phyloP scores from a whole-genome alignment of 2,888 invertebrate species.

The Sceliomorpha sp. region DNA sequence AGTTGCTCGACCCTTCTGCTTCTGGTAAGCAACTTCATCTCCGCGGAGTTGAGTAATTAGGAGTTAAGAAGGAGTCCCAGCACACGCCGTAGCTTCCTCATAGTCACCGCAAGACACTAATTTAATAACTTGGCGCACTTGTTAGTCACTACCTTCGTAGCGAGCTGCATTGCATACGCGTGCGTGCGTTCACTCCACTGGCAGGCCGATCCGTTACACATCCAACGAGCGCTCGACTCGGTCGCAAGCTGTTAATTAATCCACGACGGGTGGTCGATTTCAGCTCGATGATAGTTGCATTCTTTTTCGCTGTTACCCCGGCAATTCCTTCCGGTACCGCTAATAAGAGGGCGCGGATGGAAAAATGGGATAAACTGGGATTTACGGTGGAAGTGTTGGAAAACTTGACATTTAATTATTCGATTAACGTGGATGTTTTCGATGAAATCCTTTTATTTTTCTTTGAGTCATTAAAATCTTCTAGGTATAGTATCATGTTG shows the following conservation, averaged over 20 bases:
- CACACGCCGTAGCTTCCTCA: conserved; percentile 59
- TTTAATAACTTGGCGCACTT: conserved; percentile 60
- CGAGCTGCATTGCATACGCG: conserved; percentile 21
- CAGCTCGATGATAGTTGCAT: conserved; percentile 12
- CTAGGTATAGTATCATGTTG: no score
- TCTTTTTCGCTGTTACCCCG: conserved; percentile 10
- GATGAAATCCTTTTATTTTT: no score
- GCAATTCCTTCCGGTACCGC: conserved; percentile 5
- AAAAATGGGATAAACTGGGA: no score
- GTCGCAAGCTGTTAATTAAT: conserved; percentile 32
- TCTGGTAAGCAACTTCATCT: conserved; percentile 64
- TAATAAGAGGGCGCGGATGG: conserved; percentile 1
- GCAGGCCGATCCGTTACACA: conserved; percentile 7
- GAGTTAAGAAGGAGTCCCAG: conserved; percentile 65
- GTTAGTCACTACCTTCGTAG: conserved; percentile 46
- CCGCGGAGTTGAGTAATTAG: conserved; percentile 69
- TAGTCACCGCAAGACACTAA: conserved; percentile 61
- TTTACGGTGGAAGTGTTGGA: no score
- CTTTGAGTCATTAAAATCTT: no score
- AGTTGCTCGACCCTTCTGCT: conserved; percentile 40
- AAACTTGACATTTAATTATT: no score
- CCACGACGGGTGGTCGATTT: conserved; percentile 30
- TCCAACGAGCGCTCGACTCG: no score
- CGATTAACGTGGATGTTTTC: no score
- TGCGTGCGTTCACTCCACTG: conserved; percentile 14